phyloP scores from a whole-genome alignment of 2,797 vertebrate species.

The Enteromius trimaculatus region DNA sequence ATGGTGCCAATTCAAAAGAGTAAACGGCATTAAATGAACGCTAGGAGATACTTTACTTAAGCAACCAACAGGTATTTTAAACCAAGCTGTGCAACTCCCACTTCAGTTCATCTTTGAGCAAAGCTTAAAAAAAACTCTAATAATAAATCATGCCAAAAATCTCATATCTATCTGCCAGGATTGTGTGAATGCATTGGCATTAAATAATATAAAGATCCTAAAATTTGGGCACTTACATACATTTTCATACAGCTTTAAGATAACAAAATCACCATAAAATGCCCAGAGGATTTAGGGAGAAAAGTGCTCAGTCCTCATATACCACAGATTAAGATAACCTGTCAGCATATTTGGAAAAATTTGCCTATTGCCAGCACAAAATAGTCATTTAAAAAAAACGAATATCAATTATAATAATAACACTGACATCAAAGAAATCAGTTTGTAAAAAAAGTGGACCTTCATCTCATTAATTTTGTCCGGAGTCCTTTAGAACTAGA shows the following conservation, averaged over 20 bases:
- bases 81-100: conserved; percentile 79
- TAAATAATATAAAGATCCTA: conserved; percentile 70
- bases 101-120: conserved; percentile 56
- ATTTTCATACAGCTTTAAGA: conserved; percentile 71
- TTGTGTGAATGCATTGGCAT: conserved; percentile 76
- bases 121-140: conserved; percentile 68
- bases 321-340: conserved; percentile 72
- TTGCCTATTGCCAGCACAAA: conserved; percentile 75
- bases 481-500: conserved; percentile 74
- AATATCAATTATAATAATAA: conserved; percentile 65
- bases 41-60: conserved; percentile 64
- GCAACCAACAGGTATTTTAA: conserved; percentile 72
- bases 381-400: conserved; percentile 47
- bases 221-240: conserved; percentile 57
- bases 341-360: conserved; percentile 70
- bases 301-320: conserved; percentile 81
- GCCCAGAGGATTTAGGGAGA: conserved; percentile 58
- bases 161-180: conserved; percentile 73
- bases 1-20: not conserved
- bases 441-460: conserved; percentile 68
- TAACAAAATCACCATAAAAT: conserved; percentile 53
- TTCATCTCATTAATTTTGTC: conserved; percentile 77
- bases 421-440: conserved; percentile 66
- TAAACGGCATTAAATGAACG: not conserved
- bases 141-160: conserved; percentile 68